Evolutionary conservation across 2,888 invertebrate genomes (phyloP), one percentile per base, ranked within the genome.

Genomic region (Aquatica leii): DNA sequence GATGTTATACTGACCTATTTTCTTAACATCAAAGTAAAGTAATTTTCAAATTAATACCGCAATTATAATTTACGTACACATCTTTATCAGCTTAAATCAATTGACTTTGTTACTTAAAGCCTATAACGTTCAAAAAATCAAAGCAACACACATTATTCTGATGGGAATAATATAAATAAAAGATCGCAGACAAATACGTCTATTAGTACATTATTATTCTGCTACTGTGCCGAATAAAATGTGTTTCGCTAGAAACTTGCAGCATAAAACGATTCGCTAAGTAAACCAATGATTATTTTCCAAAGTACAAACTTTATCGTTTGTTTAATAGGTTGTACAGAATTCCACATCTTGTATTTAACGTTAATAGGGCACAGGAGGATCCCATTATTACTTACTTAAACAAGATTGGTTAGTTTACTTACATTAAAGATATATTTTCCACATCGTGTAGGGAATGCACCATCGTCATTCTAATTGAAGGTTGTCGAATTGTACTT

Each of bases 281-380:
- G 51, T 34, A 51, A 24, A 15, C 24, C 20, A 49, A 21, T 49
- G 11, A 24, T 8, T n/a, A 31, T 51, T 52, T 37, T 35, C 8
- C 35, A 35, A 59, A 59, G 21, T 20, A 12, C 43, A 8, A 49
- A 17, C 31, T 63, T 64, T 54, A 66, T 51, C 61, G 59, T 61
- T 37, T 55, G 59, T 61, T 66, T 51, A 67, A 64, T 67, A 64
- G 51, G 53, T 67, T 62, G 62, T 66, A 57, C 66, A 18, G 59
- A 56, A 66, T 56, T 53, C 54, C 57, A 43, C 58, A 43, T 66
- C 63, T 57, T 57, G 52, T 50, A 15, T 57, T 63, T 57, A 63
- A 66, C 50, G 63, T 60, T 64, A 64, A 66, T 66, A 37, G 54
- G 37, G 31, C 54, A 40, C 48, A 48, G 8, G 37, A 40, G 46